Evolutionary conservation across 1,140 invertebrate species (phyloP).

Genomic region (Sinella curviseta): DNA sequence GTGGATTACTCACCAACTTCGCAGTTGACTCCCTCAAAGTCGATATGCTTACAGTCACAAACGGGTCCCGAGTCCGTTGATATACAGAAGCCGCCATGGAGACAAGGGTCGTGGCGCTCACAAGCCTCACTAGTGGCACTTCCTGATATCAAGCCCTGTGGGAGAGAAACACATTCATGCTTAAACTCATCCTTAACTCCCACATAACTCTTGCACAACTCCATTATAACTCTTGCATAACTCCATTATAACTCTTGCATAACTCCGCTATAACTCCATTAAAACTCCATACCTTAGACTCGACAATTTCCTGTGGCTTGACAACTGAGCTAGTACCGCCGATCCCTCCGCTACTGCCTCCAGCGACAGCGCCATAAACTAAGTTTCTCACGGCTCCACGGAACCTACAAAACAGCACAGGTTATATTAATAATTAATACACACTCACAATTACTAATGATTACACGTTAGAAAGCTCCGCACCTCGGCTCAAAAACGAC

Average conservation of each 20-base stretch:
- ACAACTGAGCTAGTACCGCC: constrained; percentile 24
- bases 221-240: too few relatives aligned
- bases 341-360: background rate
- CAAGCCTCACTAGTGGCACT: background rate
- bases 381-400: constrained; percentile 80
- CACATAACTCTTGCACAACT: too few relatives aligned
- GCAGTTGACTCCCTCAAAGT: constrained; percentile 88
- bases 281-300: constrained; percentile 79
- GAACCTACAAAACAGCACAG: constrained; percentile 37
- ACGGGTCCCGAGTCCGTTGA: constrained; percentile 87
- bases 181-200: background rate
- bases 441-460: background rate
- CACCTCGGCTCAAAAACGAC: constrained; percentile 88
- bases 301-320: constrained; percentile 59
- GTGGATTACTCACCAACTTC: constrained; percentile 77
- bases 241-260: too few relatives aligned
- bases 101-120: constrained; percentile 86
- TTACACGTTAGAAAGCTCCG: constrained; percentile 54
- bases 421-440: background rate
- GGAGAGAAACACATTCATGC: background rate
- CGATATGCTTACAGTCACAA: constrained; percentile 86
- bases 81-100: constrained; percentile 90
- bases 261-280: too few relatives aligned
- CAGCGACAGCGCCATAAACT: constrained; percentile 58
- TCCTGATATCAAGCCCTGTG: background rate